Percentiles rank a stretch among this genome's conserved stretches.
Conservation (phyloP, 1,140 invertebrate species). For the Drosophila rhopaloa region DNA sequence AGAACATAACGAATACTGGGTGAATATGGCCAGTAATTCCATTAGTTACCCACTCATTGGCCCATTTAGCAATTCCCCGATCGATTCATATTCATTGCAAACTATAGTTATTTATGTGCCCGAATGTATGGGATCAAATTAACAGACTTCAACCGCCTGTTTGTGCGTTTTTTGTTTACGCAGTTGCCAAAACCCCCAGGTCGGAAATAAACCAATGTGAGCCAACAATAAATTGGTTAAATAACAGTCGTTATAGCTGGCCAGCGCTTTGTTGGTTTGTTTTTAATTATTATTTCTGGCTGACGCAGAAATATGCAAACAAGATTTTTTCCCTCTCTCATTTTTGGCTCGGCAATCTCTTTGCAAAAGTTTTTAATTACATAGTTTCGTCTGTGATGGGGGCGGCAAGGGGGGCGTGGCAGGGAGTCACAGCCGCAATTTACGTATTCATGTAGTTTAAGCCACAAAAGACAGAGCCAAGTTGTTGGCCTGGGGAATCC, state of each 20-base stretch:
- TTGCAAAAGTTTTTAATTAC: conserved; percentile 73
- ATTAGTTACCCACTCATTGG: conserved; percentile 10
- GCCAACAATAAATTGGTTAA: conserved; percentile 39
- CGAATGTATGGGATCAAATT: conserved; percentile 42
- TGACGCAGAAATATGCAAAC: conserved; percentile 52
- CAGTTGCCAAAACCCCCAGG: conserved; percentile 1
- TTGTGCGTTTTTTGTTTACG: conserved; percentile 5
- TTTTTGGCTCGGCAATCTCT: conserved; percentile 33
- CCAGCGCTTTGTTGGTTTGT: conserved; percentile 27
- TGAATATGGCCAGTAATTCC: conserved; percentile 5
- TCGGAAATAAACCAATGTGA: conserved; percentile 22
- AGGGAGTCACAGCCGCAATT: conserved; percentile 17
- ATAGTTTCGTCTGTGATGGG: conserved; percentile 47
- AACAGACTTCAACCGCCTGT: neutral
- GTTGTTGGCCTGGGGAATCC: conserved; percentile 6
- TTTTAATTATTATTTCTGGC: conserved; percentile 58
- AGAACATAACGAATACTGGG: conserved; percentile 15
- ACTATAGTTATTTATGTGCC: conserved; percentile 5
- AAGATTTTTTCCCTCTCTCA: conserved; percentile 16
- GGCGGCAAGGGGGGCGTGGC: neutral
- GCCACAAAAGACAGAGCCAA: conserved; percentile 6
- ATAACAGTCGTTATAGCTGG: conserved; percentile 25
- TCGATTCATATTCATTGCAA: conserved; percentile 9
- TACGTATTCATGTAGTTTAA: conserved; percentile 17
- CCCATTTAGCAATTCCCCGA: conserved; percentile 10